These are phyloP conservation scores for Speoplatyrhinus poulsoni DNA, from an alignment of 2,113 vertebrate genomes.

Conservation along the genomic window DNA sequence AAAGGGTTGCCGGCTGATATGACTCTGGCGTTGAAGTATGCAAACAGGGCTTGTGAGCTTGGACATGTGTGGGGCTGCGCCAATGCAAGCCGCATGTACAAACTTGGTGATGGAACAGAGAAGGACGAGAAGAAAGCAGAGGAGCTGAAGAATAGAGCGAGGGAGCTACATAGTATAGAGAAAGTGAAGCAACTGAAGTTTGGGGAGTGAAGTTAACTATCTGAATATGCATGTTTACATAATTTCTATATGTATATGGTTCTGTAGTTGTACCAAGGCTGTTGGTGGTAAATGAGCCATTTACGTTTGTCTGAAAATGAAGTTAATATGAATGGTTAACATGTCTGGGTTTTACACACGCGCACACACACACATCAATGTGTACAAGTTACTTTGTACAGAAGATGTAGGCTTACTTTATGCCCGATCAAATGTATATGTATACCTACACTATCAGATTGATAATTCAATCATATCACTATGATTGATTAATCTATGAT, in stretches of 20 bases:
- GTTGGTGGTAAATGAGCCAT: not conserved
- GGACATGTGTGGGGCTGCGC: constrained; percentile 93
- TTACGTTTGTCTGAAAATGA: too few species aligned
- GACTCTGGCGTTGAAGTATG: constrained; percentile 82
- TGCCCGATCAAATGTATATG: too few species aligned
- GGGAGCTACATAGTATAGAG: constrained; percentile 79
- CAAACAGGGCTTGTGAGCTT: constrained; percentile 86
- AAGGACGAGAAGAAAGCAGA: constrained; percentile 88
- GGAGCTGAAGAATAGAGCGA: constrained; percentile 86
- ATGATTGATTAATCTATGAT: too few species aligned
- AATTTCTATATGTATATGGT: not conserved
- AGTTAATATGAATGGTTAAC: too few species aligned
- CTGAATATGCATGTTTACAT: not conserved
- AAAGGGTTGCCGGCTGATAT: constrained; percentile 84
- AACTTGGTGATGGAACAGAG: constrained; percentile 85
- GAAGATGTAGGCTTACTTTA: too few species aligned
- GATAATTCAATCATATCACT: too few species aligned
- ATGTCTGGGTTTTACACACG: too few species aligned
- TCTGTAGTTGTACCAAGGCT: not conserved
- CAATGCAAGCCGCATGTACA: constrained; percentile 96
- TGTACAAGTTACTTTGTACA: too few species aligned
- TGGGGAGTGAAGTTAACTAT: constrained; percentile 45
- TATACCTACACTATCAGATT: too few species aligned
- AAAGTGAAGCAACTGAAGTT: constrained; percentile 66
- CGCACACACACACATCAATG: too few species aligned